Evolutionary conservation across 2,888 invertebrate genomes (phyloP).

Genomic region (Drosophila hamatofila): DNA sequence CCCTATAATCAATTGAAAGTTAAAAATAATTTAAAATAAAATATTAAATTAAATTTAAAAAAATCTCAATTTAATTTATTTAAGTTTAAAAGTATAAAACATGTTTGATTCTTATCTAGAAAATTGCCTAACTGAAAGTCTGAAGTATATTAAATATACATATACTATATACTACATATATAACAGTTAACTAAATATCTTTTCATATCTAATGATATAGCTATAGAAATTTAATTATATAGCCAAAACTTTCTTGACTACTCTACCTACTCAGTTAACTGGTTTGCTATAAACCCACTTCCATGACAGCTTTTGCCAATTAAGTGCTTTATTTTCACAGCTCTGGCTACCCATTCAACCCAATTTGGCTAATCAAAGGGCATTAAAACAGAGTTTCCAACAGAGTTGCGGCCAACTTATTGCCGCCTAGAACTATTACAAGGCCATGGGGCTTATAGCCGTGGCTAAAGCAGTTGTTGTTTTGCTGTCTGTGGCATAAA

Average conservation of each 20-base stretch:
- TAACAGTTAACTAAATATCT: background rate
- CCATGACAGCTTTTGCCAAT: background rate
- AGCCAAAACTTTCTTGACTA: background rate
- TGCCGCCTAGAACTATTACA: constrained; percentile 68
- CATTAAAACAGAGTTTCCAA: constrained; percentile 23
- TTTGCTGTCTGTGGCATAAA: constrained; percentile 61
- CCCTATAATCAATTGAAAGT: background rate
- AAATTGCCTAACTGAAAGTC: background rate
- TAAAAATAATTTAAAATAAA: background rate
- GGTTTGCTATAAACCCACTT: background rate
- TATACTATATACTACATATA: background rate
- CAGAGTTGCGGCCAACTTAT: constrained; percentile 30
- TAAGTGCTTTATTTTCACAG: background rate
- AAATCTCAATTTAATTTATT: too few species aligned
- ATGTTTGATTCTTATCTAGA: background rate
- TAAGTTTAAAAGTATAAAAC: background rate
- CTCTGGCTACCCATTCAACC: background rate
- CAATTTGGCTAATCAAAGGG: constrained; percentile 11
- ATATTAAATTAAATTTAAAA: background rate
- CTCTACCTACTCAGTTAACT: background rate
- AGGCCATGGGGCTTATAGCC: constrained; percentile 58
- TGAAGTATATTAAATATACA: background rate
- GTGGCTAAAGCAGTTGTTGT: constrained; percentile 21
- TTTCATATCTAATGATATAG: background rate
- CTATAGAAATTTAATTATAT: background rate